A percentile compares a stretch with the other conserved stretches of the same genome.
Conservation (phyloP, 2,113 vertebrate species). For the Ploceus nigricollis region DNA sequence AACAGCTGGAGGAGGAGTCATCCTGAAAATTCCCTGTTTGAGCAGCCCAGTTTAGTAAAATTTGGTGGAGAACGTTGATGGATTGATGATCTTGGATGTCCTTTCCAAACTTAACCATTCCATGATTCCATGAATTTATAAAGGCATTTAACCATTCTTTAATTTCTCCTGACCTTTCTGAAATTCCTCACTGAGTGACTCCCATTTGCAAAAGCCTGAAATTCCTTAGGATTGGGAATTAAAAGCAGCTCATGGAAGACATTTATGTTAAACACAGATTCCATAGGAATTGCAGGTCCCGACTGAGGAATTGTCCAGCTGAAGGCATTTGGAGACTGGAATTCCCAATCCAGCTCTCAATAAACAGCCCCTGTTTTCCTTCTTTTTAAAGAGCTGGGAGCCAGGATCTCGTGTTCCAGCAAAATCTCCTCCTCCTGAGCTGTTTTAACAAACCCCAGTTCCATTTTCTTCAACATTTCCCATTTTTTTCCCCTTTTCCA, state of each 20-base stretch:
- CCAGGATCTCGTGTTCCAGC: neutral
- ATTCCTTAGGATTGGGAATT: neutral
- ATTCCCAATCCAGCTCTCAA: neutral
- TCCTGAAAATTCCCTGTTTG: neutral
- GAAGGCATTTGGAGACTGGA: neutral
- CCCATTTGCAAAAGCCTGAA: neutral
- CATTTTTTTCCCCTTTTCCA: neutral
- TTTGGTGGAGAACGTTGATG: neutral
- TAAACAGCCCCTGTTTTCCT: neutral
- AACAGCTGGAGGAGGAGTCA: neutral
- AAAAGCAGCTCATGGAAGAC: neutral
- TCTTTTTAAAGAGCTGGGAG: neutral
- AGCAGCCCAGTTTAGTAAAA: neutral
- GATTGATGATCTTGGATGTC: neutral
- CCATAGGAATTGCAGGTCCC: neutral
- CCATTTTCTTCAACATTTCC: neutral
- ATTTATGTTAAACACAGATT: neutral
- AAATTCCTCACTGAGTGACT: neutral
- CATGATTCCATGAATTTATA: too few species aligned
- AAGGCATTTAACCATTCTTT: neutral
- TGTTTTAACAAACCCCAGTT: neutral
- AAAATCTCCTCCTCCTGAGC: neutral
- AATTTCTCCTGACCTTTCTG: neutral
- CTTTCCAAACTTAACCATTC: neutral
- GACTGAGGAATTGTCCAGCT: neutral